Evolutionary conservation across 2,888 invertebrate genomes (phyloP).

Genomic region (Heliconius sara): DNA sequence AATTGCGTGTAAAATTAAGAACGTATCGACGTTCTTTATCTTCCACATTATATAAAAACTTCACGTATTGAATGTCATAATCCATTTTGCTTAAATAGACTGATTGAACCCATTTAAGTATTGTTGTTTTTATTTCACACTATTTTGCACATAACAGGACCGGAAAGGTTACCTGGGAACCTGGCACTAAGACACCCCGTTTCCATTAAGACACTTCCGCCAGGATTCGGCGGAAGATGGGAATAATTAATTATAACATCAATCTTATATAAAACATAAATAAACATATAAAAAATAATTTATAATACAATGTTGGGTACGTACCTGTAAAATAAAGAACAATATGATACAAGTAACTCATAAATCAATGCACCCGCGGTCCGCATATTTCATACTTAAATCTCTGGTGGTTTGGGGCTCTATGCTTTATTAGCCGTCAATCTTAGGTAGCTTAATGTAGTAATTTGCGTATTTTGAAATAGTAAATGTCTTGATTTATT

Average conservation of each 20-base stretch:
- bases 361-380: slow-evolving; percentile 80
- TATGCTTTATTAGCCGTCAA: slow-evolving; percentile 72
- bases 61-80: no score
- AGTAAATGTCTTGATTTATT: background rate
- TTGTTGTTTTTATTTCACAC: background rate
- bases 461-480: slow-evolving; percentile 40
- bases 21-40: background rate
- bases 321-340: slow-evolving; percentile 50
- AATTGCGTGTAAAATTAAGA: background rate
- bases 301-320: background rate
- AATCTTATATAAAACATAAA: background rate
- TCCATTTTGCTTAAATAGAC: background rate
- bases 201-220: no score
- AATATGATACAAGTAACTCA: slow-evolving; percentile 67
- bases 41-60: background rate
- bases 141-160: no score
- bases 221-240: no score
- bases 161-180: no score
- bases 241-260: background rate
- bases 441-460: slow-evolving; percentile 61
- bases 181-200: no score
- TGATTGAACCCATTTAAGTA: background rate
- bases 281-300: slow-evolving; percentile 6
- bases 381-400: slow-evolving; percentile 84
- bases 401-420: slow-evolving; percentile 72